Base-by-base conservation (phyloP, 2,797 vertebrate species). In the Diplodus sargus region DNA sequence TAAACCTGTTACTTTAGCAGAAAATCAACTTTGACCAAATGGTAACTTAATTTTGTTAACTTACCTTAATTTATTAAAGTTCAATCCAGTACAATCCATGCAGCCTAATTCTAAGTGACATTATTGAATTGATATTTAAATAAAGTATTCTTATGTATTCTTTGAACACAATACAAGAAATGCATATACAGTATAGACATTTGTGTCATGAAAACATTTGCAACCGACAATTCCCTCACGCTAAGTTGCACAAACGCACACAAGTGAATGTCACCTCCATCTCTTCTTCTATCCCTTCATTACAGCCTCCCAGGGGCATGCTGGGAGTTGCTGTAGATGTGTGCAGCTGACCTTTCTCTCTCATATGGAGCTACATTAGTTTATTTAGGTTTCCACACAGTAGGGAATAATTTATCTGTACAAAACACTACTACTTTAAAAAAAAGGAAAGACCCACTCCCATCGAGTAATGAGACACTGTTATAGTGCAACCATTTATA, bases 321-420 rank as follows among this genome's bases (percentile, higher is more conserved):
- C 62, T 47, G 60, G 58, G 54, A 74, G 23, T 25, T 1, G 20
- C 71, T 70, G 16, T 34, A 63, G 12, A 70, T 64, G 4, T 60
- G 66, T 23, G 42, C 47, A 43, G 58, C 71, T 79, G 68, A 74
- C 69, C 60, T 68, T 64, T 84, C 67, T 61, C 13, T 12, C 25
- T 30, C 51, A 52, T 51, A 34, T n/a, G 39, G 15, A 69, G 61
- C 63, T 64, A 7, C 25, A 74, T 76, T 49, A 9, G 28, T 78
- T 83, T 74, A 51, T 79, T 74, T 54, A 28, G 53, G 66, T n/a
- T 67, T 67, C 30, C 34, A 51, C 64, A 10, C 64, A 43, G 28
- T 11, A 15, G 65, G 56, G 47, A 69, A 51, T 74, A 16, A 61
- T 58, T 51, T n/a, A 64, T 74, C 47, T 45, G 30, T 39, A 42